Percentiles rank a stretch among this genome's conserved stretches.
These are phyloP conservation scores for Xanthorhoe designata DNA, from an alignment of 2,888 invertebrate species.

Conservation along the genomic window DNA sequence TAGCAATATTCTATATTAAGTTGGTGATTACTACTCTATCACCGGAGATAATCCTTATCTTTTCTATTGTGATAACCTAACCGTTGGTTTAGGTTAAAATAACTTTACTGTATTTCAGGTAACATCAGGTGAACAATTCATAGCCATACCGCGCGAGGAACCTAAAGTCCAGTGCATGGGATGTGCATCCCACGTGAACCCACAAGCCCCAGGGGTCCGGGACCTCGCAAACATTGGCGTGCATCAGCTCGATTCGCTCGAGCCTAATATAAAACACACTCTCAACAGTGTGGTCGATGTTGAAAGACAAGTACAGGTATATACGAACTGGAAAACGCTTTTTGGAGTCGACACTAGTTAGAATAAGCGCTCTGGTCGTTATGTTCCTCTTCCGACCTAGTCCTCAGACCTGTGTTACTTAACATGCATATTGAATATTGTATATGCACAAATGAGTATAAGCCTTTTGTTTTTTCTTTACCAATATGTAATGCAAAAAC, in stretches of 20 bases:
- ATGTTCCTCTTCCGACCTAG: neutral
- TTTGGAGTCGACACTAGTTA: neutral
- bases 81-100: neutral
- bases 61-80: too few relatives aligned
- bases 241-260: constrained; percentile 73
- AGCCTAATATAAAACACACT: constrained; percentile 67
- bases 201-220: constrained; percentile 78
- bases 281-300: constrained; percentile 77
- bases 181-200: constrained; percentile 81
- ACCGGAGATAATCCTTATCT: too few relatives aligned
- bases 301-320: constrained; percentile 85
- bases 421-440: neutral
- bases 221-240: constrained; percentile 79
- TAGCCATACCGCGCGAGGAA: constrained; percentile 70
- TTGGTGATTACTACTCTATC: too few relatives aligned
- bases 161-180: constrained; percentile 75
- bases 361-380: neutral
- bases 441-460: too few relatives aligned
- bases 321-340: neutral
- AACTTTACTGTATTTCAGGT: constrained; percentile 46
- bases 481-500: neutral
- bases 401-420: neutral
- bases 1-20: too few relatives aligned
- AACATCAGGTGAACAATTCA: constrained; percentile 82
- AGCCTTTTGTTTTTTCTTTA: too few relatives aligned